These are phyloP conservation scores for Chrysolina oricalcia DNA, from an alignment of 2,888 invertebrate species.

Conservation along the genomic window DNA sequence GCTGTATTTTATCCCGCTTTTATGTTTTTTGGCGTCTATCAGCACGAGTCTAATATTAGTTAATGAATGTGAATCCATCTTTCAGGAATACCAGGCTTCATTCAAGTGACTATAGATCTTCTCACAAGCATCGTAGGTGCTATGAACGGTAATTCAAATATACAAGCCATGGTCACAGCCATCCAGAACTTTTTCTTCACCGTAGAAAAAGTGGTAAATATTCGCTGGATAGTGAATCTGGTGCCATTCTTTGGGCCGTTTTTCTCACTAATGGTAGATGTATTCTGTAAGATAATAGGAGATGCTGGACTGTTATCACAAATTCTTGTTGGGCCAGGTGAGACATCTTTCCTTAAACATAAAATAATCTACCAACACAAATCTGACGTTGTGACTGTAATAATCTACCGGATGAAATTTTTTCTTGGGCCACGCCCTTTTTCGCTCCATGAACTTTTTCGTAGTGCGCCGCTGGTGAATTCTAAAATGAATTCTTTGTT, in stretches of 20 bases:
- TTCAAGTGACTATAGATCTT: constrained; percentile 6
- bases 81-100: constrained; percentile 5
- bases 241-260: constrained; percentile 25
- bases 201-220: constrained; percentile 6
- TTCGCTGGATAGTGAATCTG: constrained; percentile 19
- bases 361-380: background rate
- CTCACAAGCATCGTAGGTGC: constrained; percentile 3
- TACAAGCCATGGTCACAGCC: constrained; percentile 1
- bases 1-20: too few relatives aligned
- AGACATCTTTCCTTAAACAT: constrained; percentile 6
- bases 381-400: too few relatives aligned
- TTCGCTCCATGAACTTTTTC: too few relatives aligned
- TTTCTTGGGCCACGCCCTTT: too few relatives aligned
- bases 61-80: background rate
- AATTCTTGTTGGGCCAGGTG: constrained; percentile 30
- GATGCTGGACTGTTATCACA: constrained; percentile 16
- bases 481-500: too few relatives aligned
- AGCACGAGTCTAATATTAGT: too few relatives aligned
- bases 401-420: too few relatives aligned
- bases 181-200: constrained; percentile 17
- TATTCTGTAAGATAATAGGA: background rate
- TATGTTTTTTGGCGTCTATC: too few relatives aligned
- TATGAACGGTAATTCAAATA: background rate
- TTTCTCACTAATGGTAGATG: background rate
- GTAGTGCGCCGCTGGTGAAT: too few relatives aligned